Evolutionary conservation across 2,888 invertebrate genomes (phyloP).

Genomic region (Anoplius nigerrimus): DNA sequence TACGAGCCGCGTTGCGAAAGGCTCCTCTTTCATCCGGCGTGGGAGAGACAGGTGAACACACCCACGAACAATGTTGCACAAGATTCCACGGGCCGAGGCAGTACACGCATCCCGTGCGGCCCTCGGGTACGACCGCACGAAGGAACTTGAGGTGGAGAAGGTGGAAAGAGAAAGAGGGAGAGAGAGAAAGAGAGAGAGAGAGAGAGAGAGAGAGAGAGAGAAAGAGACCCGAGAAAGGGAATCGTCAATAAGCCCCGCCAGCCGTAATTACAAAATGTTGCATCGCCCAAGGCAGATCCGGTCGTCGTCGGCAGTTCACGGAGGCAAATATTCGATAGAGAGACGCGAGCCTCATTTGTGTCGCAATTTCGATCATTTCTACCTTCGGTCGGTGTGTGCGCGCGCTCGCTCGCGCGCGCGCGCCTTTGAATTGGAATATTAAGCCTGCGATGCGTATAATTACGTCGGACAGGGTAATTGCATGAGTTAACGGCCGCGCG

Average conservation of each 20-base stretch:
- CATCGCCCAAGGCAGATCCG: background rate
- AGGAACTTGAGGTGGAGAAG: too few relatives aligned
- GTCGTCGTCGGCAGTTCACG: background rate
- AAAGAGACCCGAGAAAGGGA: background rate
- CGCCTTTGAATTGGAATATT: too few relatives aligned
- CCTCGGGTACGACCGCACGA: background rate
- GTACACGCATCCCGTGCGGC: background rate
- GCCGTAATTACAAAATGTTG: slow-evolving; percentile 1
- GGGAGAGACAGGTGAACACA: slow-evolving; percentile 6
- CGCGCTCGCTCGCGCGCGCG: too few relatives aligned
- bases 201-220: background rate
- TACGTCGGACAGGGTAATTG: too few relatives aligned
- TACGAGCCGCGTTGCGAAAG: slow-evolving; percentile 1
- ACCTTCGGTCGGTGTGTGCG: too few relatives aligned
- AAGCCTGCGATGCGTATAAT: too few relatives aligned
- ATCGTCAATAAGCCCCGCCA: background rate
- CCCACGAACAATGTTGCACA: slow-evolving; percentile 7
- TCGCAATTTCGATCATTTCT: too few relatives aligned
- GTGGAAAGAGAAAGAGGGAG: background rate
- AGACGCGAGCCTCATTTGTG: too few relatives aligned
- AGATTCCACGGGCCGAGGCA: background rate
- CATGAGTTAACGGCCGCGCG: too few relatives aligned
- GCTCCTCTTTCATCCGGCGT: slow-evolving; percentile 1
- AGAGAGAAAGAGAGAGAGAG: background rate
- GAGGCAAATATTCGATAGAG: too few relatives aligned